A percentile compares a stretch with the other conserved stretches of the same genome.
Conservation (phyloP, 1,140 invertebrate genomes). For the Rhopalosiphum padi region DNA sequence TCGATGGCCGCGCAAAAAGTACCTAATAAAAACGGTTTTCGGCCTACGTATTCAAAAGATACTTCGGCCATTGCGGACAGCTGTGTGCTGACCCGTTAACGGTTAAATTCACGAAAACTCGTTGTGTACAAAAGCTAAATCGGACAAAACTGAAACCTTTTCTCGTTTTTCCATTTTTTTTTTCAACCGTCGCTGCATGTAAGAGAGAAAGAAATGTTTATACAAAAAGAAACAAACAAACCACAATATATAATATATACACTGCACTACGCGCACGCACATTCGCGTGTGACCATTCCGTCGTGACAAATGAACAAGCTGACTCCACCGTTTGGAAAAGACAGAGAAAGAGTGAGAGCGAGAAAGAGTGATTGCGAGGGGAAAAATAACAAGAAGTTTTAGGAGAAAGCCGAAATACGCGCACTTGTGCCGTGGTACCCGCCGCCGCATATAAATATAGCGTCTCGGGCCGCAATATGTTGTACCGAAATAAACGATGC, state of each 20-base stretch:
- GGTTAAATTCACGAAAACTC: constrained; percentile 47
- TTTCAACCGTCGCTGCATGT: neutral
- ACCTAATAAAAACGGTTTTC: constrained; percentile 8
- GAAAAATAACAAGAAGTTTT: neutral
- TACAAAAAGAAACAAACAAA: constrained; percentile 2
- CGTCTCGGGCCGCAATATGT: neutral
- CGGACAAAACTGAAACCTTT: constrained; percentile 36
- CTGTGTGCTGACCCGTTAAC: constrained; percentile 44
- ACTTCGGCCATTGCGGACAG: constrained; percentile 23
- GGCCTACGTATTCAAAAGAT: constrained; percentile 18
- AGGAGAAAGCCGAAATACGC: neutral
- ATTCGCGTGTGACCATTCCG: constrained; percentile 45
- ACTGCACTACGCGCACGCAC: constrained; percentile 18
- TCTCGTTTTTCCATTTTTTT: neutral
- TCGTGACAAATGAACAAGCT: constrained; percentile 52
- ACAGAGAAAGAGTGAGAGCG: neutral
- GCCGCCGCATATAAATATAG: neutral
- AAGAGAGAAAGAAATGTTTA: neutral
- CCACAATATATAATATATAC: neutral
- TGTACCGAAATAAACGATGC: neutral
- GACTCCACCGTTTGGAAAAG: neutral
- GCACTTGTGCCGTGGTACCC: neutral
- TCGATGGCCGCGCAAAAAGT: neutral
- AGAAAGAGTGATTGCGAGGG: no score
- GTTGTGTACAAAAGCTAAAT: constrained; percentile 28